Conservation (phyloP, 2,888 invertebrate genomes). For the Carabus problematicus region DNA sequence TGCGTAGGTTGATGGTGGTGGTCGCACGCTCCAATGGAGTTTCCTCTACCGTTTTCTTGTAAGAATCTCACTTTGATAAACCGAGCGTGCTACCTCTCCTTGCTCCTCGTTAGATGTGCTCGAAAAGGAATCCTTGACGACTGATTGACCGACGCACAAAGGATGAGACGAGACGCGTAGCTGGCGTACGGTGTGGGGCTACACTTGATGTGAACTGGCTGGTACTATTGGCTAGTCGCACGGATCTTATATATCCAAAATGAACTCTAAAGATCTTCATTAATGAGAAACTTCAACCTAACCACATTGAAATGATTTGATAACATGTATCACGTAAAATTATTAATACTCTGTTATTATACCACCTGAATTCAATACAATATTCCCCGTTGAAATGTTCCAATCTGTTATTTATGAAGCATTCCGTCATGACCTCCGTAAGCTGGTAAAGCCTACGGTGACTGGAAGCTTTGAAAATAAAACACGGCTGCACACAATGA, state of each 20-base stretch:
- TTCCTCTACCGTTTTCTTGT: conserved; percentile 37
- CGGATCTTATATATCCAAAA: too few relatives aligned
- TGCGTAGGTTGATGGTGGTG: too few relatives aligned
- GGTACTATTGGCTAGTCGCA: too few relatives aligned
- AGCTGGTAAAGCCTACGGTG: conserved; percentile 10
- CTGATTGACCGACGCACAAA: conserved; percentile 35
- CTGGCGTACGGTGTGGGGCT: background rate
- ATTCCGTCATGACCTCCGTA: conserved; percentile 20
- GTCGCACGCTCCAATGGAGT: conserved; percentile 8
- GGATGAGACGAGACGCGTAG: conserved; percentile 13
- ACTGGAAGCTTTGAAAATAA: conserved; percentile 33
- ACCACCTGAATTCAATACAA: background rate
- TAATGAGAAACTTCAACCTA: background rate
- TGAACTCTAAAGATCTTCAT: too few relatives aligned
- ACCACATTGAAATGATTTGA: conserved; percentile 2
- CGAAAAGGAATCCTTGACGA: conserved; percentile 26
- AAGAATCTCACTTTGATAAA: conserved; percentile 56
- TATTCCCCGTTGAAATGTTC: background rate
- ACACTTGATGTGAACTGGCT: too few relatives aligned
- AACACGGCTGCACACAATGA: conserved; percentile 29
- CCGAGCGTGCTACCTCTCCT: conserved; percentile 49
- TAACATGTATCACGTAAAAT: background rate
- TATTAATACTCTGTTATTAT: too few relatives aligned
- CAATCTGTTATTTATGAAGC: conserved; percentile 18
- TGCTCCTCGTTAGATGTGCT: conserved; percentile 30